phyloP scores from a whole-genome alignment of 2,888 invertebrate genomes.

The Chydorus sphaericus region DNA sequence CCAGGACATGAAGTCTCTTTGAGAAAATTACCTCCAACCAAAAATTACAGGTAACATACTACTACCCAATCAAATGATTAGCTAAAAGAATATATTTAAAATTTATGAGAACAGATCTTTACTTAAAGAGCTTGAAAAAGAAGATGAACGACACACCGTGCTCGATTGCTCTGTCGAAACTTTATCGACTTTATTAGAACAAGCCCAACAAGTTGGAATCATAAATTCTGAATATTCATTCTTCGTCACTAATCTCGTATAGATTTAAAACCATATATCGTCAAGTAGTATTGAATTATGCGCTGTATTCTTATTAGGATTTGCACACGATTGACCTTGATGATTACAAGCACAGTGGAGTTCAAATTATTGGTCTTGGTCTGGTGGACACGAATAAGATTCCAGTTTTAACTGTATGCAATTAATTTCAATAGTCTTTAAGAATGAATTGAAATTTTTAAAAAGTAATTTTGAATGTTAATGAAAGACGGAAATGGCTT shows the following conservation, averaged over 20 bases:
- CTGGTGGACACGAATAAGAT: slow-evolving; percentile 69
- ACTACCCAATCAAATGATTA: slow-evolving; percentile 19
- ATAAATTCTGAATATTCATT: slow-evolving; percentile 93
- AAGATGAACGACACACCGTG: slow-evolving; percentile 79
- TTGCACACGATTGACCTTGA: slow-evolving; percentile 81
- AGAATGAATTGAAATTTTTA: not conserved
- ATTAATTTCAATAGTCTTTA: slow-evolving; percentile 13
- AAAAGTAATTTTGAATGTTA: slow-evolving; percentile 22
- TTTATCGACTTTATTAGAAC: slow-evolving; percentile 71
- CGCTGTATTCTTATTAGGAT: slow-evolving; percentile 41
- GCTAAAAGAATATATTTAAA: not conserved
- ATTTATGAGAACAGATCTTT: slow-evolving; percentile 44
- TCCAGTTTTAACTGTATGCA: slow-evolving; percentile 60
- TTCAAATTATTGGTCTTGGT: slow-evolving; percentile 85
- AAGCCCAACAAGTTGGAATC: slow-evolving; percentile 92
- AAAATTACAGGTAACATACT: slow-evolving; percentile 58
- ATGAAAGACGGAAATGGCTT: slow-evolving; percentile 77
- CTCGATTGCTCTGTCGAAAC: slow-evolving; percentile 76
- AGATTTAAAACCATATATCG: slow-evolving; percentile 30
- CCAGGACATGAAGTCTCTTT: slow-evolving; percentile 51
- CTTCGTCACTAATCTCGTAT: slow-evolving; percentile 77
- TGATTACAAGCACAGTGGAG: slow-evolving; percentile 86
- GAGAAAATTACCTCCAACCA: slow-evolving; percentile 64
- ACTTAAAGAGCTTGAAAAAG: slow-evolving; percentile 80
- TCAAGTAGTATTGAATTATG: not conserved